phyloP scores from a whole-genome alignment of 2,797 vertebrate genomes.

The Anguilla anguilla region DNA sequence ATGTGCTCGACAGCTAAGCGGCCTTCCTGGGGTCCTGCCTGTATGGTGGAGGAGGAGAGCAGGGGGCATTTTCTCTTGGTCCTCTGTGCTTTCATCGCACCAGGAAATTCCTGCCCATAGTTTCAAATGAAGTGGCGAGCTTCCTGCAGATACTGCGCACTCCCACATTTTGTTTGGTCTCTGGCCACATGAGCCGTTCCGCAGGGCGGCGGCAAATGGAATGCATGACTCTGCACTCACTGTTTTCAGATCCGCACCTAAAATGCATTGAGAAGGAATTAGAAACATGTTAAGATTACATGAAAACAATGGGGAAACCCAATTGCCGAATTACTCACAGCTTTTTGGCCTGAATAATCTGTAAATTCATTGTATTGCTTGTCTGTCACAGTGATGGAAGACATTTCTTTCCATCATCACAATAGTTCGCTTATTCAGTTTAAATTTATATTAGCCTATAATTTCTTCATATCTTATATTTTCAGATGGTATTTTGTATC shows the following conservation, averaged over 20 bases:
- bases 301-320: background rate
- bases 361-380: background rate
- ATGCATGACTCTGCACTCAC: background rate
- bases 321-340: background rate
- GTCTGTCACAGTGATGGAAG: background rate
- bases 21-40: slow-evolving; percentile 69
- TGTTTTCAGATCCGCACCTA: background rate
- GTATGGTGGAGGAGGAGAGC: slow-evolving; percentile 71
- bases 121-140: background rate
- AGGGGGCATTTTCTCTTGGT: slow-evolving; percentile 25
- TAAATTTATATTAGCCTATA: background rate
- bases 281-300: background rate
- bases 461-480: background rate
- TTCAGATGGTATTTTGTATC: background rate
- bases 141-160: background rate
- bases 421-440: background rate
- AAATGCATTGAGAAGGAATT: background rate
- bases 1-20: slow-evolving; percentile 62
- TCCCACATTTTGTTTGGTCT: background rate
- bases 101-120: slow-evolving; percentile 22
- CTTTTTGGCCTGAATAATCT: background rate
- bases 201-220: background rate
- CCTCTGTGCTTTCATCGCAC: background rate
- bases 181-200: background rate
- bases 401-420: background rate